Evolutionary conservation across 1,140 invertebrate genomes (phyloP).

Genomic region (Pemphigus obesinymphae): DNA sequence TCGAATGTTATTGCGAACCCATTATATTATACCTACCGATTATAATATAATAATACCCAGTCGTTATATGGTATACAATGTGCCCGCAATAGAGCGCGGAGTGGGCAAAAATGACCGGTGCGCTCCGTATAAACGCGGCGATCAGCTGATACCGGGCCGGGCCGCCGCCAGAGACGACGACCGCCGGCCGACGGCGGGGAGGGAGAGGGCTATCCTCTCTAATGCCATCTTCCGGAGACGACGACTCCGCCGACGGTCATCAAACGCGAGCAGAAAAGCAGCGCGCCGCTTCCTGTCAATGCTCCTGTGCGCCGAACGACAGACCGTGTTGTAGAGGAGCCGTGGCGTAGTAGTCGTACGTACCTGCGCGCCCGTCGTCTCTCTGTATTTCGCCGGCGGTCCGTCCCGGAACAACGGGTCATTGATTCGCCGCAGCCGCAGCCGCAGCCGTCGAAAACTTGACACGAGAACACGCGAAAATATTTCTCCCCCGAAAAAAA

Average conservation of each 20-base stretch:
- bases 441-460: not conserved
- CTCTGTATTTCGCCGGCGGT: not conserved
- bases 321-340: too few species aligned
- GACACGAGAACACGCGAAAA: too few species aligned
- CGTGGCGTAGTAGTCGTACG: not conserved
- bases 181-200: not conserved
- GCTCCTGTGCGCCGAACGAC: constrained; percentile 8
- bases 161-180: not conserved
- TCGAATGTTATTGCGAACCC: too few species aligned
- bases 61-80: too few species aligned
- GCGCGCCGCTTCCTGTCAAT: constrained; percentile 30
- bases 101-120: constrained; percentile 18
- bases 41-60: too few species aligned
- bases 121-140: too few species aligned
- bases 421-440: constrained; percentile 7
- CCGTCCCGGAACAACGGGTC: constrained; percentile 38
- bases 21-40: too few species aligned
- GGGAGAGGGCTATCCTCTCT: too few species aligned
- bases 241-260: constrained; percentile 20
- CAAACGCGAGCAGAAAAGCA: constrained; percentile 4
- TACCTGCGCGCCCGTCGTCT: not conserved
- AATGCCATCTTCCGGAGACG: constrained; percentile 20
- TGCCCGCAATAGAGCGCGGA: not conserved
- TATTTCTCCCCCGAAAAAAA: too few species aligned
- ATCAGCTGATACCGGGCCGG: constrained; percentile 8